phyloP scores from a whole-genome alignment of 2,888 invertebrate species.

The Ophion obscuratus region DNA sequence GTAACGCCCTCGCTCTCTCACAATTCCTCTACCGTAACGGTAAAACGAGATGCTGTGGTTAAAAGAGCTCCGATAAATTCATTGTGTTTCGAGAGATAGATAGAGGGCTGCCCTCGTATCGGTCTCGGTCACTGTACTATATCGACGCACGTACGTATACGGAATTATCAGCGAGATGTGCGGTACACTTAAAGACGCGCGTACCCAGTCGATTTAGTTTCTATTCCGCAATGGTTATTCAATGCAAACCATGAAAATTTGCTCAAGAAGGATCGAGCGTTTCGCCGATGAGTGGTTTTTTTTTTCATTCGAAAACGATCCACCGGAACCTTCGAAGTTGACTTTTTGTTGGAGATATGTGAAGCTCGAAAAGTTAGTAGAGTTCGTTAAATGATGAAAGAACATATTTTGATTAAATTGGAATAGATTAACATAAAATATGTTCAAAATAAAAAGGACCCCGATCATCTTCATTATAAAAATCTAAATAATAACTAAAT shows the following conservation, averaged over 20 bases:
- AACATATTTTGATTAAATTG: no score
- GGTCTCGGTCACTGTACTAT: constrained; percentile 68
- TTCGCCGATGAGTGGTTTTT: background rate
- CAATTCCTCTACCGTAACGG: constrained; percentile 64
- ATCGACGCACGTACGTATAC: constrained; percentile 28
- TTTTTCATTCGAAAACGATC: background rate
- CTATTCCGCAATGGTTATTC: background rate
- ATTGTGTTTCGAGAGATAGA: constrained; percentile 70
- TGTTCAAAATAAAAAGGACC: no score
- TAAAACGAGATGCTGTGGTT: constrained; percentile 64
- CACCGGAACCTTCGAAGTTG: background rate
- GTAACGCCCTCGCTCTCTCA: constrained; percentile 63
- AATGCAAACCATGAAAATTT: background rate
- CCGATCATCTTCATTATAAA: no score
- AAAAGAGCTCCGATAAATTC: constrained; percentile 64
- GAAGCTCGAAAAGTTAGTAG: background rate
- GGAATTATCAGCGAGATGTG: background rate
- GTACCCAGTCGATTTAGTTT: background rate
- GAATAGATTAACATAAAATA: no score
- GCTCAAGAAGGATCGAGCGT: background rate
- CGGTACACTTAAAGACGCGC: background rate
- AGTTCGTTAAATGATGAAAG: background rate
- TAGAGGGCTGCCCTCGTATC: constrained; percentile 42
- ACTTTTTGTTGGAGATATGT: background rate
- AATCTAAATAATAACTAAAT: no score